These are phyloP conservation scores for Cyprinus carpio DNA, from an alignment of 2,113 vertebrate genomes.

Conservation along the genomic window DNA sequence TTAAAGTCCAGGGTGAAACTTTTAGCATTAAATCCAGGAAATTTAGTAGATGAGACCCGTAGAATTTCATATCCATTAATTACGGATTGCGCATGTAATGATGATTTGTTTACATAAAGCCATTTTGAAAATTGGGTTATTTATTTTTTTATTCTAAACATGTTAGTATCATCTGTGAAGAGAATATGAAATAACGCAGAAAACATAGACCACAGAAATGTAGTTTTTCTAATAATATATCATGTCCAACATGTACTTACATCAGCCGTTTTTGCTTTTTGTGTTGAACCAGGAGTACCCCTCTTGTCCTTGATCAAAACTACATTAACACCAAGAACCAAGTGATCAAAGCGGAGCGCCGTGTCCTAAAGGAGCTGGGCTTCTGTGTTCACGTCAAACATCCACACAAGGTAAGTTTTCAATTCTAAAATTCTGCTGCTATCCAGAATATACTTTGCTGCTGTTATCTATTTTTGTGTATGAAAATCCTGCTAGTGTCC, in stretches of 20 bases:
- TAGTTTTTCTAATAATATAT: not conserved
- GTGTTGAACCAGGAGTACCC: constrained; percentile 90
- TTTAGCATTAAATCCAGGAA: not conserved
- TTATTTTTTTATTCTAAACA: too few species aligned
- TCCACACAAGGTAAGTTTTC: constrained; percentile 96
- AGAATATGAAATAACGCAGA: not conserved
- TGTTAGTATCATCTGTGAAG: not conserved
- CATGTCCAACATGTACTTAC: not conserved
- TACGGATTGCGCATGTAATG: not conserved
- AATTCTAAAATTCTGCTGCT: not conserved
- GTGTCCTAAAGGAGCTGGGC: constrained; percentile 98
- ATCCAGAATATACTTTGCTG: not conserved
- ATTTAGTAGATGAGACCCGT: too few species aligned
- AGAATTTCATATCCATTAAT: too few species aligned
- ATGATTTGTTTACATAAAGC: not conserved
- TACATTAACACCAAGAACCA: constrained; percentile 99
- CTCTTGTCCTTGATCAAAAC: constrained; percentile 99
- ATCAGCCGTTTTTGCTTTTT: constrained; percentile 30
- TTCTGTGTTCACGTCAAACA: constrained; percentile 99
- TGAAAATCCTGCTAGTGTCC: not conserved
- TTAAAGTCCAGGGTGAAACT: constrained; percentile 55
- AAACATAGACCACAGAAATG: not conserved
- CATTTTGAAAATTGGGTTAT: not conserved
- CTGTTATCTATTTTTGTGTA: not conserved
- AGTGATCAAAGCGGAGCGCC: constrained; percentile 98